Evolutionary conservation across 2,113 vertebrate species (phyloP), one percentile per base, ranked within the genome.

Genomic region (Dinomys branickii): DNA sequence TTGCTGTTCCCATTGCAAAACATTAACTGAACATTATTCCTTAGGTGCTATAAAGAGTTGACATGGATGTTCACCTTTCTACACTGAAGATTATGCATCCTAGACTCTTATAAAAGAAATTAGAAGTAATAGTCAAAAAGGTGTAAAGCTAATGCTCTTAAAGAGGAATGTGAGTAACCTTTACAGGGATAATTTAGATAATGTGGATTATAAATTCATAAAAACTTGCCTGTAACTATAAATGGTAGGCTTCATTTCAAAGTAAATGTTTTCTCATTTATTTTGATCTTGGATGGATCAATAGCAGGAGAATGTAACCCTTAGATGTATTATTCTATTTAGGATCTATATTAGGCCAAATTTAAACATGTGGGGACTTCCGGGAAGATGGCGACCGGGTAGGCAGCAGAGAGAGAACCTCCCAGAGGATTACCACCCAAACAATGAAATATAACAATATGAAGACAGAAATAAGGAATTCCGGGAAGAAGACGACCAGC

Each of bases 261-360:
- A 65, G 61, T 44, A 90, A 52, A 82, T n/a, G 10, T 88, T 20
- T 78, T 90, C 54, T 90, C 26, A 65, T 56, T 97, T 95, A 90
- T 91, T 97, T 93, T 90, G 35, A 10, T 81, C 92, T 92, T 88
- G 26, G 63, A 85, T 26, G 59, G 56, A 67, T 85, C 52, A 56
- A 77, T 33, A 90, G 63, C 10, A 84, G 85, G 30, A 52, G 12
- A 92, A 35, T 92, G 28, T 12, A 92, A 61, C 54, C 88, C 69
- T 90, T 77, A 90, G 63, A 85, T 94, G 22, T 38, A 65, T 47
- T 90, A 8, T 85, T 90, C 26, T 78, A 90, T 91, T 97, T 85
- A 85, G 35, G 85, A 30, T 56, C 50, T 92, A 71, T 91, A 91
- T 90, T 96, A 94, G 96, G 35, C 22, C 69, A 91, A 28, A 94